Evolutionary conservation across 2,113 vertebrate genomes (phyloP).

Genomic region (Ciconia stormi): DNA sequence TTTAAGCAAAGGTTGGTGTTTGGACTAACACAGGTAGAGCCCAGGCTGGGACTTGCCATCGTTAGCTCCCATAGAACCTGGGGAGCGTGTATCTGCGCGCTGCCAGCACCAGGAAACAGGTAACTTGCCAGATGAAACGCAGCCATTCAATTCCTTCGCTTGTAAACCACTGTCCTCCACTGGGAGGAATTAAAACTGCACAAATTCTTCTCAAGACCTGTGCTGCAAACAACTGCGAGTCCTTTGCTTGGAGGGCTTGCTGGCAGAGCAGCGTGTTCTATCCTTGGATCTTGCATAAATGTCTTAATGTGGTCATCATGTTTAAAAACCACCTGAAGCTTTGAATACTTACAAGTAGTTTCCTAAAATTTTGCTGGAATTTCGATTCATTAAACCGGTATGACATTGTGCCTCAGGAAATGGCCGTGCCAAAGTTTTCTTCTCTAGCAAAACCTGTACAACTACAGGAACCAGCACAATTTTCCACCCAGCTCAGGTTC

Average conservation of each 20-base stretch:
- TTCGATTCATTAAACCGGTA: neutral
- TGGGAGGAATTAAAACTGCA: conserved; percentile 58
- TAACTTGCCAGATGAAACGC: neutral
- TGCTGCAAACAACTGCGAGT: fast-evolving
- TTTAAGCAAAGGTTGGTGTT: neutral
- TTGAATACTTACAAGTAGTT: fast-evolving
- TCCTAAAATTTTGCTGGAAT: neutral
- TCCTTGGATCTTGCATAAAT: neutral
- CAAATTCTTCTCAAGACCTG: neutral
- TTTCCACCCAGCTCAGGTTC: conserved; percentile 10
- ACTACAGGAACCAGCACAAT: neutral
- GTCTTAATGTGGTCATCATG: fast-evolving
- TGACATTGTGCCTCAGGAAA: neutral
- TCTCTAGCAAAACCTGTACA: neutral
- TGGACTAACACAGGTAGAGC: neutral
- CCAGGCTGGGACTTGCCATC: neutral
- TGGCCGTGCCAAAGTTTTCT: neutral
- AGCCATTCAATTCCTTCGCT: neutral
- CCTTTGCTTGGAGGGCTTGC: neutral
- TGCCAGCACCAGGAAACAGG: fast-evolving
- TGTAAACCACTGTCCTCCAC: conserved; percentile 56
- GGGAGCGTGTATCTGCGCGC: neutral
- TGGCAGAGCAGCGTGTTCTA: neutral
- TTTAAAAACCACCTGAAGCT: neutral
- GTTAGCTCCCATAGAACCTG: fast-evolving